phyloP scores from a whole-genome alignment of 2,797 vertebrate genomes.

The Crenichthys baileyi region DNA sequence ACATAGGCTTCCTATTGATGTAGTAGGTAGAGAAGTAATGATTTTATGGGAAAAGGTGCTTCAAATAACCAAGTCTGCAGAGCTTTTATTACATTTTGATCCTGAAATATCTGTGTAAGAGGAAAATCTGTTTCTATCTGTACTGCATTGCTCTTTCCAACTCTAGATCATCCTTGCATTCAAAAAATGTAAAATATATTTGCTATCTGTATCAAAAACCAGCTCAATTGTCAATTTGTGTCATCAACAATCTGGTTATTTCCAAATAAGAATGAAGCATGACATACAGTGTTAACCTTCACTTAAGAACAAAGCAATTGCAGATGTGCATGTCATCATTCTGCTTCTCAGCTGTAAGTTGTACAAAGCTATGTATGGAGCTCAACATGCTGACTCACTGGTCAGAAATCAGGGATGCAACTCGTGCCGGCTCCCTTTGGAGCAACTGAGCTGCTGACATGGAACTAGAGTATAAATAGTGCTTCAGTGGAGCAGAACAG shows the following conservation, averaged over 20 bases:
- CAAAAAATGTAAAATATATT: not conserved
- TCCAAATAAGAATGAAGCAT: not conserved
- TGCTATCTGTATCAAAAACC: not conserved
- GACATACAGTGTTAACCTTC: not conserved
- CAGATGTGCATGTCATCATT: slow-evolving; percentile 15
- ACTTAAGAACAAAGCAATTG: not conserved
- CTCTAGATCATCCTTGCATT: not conserved
- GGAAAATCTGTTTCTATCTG: not conserved
- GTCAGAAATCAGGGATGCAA: slow-evolving; percentile 21
- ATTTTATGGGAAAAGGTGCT: not conserved
- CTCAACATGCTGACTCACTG: slow-evolving; percentile 54
- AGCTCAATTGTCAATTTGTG: not conserved
- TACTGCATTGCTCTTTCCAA: not conserved
- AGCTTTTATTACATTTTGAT: not conserved
- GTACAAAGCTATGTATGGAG: slow-evolving; percentile 11
- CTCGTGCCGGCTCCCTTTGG: slow-evolving; percentile 9
- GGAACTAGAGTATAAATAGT: slow-evolving; percentile 66
- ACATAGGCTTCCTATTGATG: not conserved
- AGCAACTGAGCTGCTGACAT: slow-evolving; percentile 43
- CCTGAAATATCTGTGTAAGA: not conserved
- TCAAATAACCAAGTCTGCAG: not conserved
- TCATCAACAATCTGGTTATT: not conserved
- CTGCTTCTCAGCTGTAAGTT: slow-evolving; percentile 12
- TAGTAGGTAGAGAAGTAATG: not conserved
- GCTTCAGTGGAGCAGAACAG: slow-evolving; percentile 24